These are phyloP conservation scores for Hylaea fasciaria DNA, from an alignment of 2,888 invertebrate species.

Conservation along the genomic window DNA sequence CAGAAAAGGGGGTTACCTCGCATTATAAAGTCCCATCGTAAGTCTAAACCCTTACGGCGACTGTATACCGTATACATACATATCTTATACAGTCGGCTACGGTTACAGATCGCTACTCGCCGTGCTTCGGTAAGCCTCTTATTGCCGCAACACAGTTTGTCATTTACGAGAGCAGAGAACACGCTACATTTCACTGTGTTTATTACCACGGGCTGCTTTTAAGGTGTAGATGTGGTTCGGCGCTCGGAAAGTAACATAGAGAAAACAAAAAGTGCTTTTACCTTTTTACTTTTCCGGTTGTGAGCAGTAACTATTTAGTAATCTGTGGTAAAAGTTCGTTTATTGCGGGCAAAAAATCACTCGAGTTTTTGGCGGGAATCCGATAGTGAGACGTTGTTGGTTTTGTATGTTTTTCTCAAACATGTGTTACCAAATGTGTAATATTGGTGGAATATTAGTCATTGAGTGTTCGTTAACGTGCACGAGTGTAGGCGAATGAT, in stretches of 20 bases:
- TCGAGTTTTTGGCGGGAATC: slow-evolving; percentile 11
- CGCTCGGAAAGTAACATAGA: slow-evolving; percentile 29
- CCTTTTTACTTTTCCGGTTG: slow-evolving; percentile 20
- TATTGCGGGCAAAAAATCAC: slow-evolving; percentile 23
- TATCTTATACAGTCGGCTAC: slow-evolving; percentile 16
- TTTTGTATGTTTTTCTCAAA: neutral
- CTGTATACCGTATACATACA: slow-evolving; percentile 1
- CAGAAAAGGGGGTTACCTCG: neutral
- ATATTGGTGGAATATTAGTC: too few relatives aligned
- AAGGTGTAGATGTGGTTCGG: slow-evolving; percentile 35
- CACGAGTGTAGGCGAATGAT: too few relatives aligned
- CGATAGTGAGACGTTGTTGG: neutral
- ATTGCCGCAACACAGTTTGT: slow-evolving; percentile 54
- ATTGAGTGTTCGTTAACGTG: too few relatives aligned
- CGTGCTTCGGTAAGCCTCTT: slow-evolving; percentile 55
- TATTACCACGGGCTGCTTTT: slow-evolving; percentile 39
- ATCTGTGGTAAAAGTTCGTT: too few relatives aligned
- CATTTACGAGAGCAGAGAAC: slow-evolving; percentile 46
- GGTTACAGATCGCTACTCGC: slow-evolving; percentile 40
- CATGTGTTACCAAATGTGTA: too few relatives aligned
- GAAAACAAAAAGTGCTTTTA: slow-evolving; percentile 31
- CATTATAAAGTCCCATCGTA: neutral
- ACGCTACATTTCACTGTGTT: slow-evolving; percentile 40
- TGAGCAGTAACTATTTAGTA: too few relatives aligned
- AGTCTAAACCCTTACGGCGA: neutral